These are phyloP conservation scores for Strigamia transsilvanica DNA, from an alignment of 2,888 invertebrate species.

Conservation along the genomic window DNA sequence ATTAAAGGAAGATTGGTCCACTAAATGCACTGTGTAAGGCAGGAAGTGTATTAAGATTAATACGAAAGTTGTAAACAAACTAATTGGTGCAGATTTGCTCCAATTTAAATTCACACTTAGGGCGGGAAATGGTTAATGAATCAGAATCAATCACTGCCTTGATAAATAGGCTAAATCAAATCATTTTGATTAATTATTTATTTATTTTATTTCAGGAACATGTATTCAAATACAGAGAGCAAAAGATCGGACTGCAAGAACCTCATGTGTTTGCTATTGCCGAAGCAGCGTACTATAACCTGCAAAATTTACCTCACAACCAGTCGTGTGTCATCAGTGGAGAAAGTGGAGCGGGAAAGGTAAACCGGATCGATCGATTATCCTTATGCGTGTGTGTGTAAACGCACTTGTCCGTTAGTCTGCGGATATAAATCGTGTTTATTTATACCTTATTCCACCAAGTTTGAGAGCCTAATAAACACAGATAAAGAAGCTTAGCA, in stretches of 20 bases:
- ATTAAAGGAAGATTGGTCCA: constrained; percentile 10
- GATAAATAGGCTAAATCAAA: background rate
- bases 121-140: background rate
- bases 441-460: background rate
- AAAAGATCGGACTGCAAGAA: constrained; percentile 80
- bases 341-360: constrained; percentile 90
- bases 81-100: background rate
- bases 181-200: background rate
- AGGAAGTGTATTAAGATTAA: constrained; percentile 1
- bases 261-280: constrained; percentile 92
- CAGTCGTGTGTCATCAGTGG: constrained; percentile 92
- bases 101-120: background rate
- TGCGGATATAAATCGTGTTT: constrained; percentile 15
- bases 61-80: background rate
- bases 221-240: constrained; percentile 82
- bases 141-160: background rate
- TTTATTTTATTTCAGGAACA: constrained; percentile 72
- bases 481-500: no score
- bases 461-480: no score
- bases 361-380: constrained; percentile 51
- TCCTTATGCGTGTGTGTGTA: constrained; percentile 29
- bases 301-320: constrained; percentile 69
- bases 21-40: background rate
- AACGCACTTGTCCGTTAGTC: background rate
- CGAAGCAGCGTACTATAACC: constrained; percentile 83